A percentile compares a stretch with the other conserved stretches of the same genome.
phyloP scores from a whole-genome alignment of 2,888 invertebrate species.

The Tolmerus cingulatus region DNA sequence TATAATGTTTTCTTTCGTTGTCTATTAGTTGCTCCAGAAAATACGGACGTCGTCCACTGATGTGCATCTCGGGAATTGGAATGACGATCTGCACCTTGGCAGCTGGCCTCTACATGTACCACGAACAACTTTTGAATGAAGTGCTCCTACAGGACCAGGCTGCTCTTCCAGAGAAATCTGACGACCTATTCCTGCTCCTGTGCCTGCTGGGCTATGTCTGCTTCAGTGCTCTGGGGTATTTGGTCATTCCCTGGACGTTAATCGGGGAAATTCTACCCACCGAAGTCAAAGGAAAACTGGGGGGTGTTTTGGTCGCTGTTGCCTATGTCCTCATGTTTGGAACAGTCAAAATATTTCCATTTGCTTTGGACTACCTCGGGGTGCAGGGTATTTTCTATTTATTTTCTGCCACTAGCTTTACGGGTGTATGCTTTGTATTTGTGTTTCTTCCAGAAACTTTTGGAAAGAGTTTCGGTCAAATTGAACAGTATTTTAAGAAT shows the following conservation, averaged over 20 bases:
- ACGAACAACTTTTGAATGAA: slow-evolving; percentile 35
- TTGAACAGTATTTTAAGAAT: slow-evolving; percentile 63
- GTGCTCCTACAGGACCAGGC: slow-evolving; percentile 25
- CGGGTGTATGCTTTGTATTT: slow-evolving; percentile 64
- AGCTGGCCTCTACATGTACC: slow-evolving; percentile 48
- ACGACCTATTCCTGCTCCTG: slow-evolving; percentile 62
- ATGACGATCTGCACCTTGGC: slow-evolving; percentile 63
- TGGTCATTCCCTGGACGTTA: slow-evolving; percentile 70
- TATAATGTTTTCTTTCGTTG: background rate
- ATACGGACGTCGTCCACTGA: slow-evolving; percentile 65
- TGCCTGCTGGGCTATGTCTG: slow-evolving; percentile 66
- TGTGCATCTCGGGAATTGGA: slow-evolving; percentile 66
- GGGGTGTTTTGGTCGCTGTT: slow-evolving; percentile 65
- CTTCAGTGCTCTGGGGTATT: slow-evolving; percentile 66
- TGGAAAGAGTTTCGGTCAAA: slow-evolving; percentile 67
- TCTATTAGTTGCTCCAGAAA: slow-evolving; percentile 59
- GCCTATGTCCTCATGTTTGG: slow-evolving; percentile 68
- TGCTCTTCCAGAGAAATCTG: slow-evolving; percentile 9
- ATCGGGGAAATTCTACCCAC: slow-evolving; percentile 58
- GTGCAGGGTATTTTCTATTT: slow-evolving; percentile 64
- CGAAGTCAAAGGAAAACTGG: slow-evolving; percentile 64
- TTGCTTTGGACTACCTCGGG: slow-evolving; percentile 60
- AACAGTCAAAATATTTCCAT: slow-evolving; percentile 66
- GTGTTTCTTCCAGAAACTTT: slow-evolving; percentile 68
- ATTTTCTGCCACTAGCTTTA: slow-evolving; percentile 63